Percentiles rank a stretch among this genome's conserved stretches.
Conservation (phyloP, 1,140 invertebrate species). For the Drosophila suzukii region DNA sequence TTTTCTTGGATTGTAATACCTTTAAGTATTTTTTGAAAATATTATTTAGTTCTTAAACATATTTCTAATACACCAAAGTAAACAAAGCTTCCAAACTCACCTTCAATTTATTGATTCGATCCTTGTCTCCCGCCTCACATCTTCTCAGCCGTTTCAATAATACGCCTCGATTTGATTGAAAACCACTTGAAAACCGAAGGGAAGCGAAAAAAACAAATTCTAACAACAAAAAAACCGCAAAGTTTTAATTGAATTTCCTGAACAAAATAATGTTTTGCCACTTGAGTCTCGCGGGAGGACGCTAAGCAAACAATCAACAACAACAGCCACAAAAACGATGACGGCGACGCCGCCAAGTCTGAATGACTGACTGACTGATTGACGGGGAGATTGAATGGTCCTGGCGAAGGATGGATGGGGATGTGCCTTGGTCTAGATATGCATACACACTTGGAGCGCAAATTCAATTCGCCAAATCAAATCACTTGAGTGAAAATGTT, state of each 20-base stretch:
- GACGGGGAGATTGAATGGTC: slow-evolving; percentile 34
- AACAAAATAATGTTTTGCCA: slow-evolving; percentile 82
- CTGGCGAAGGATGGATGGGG: not conserved
- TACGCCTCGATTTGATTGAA: slow-evolving; percentile 73
- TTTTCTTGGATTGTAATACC: too few relatives aligned
- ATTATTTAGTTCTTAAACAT: not conserved
- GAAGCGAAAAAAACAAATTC: slow-evolving; percentile 46
- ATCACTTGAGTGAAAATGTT: slow-evolving; percentile 79
- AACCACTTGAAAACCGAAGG: slow-evolving; percentile 62
- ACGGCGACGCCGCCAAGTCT: slow-evolving; percentile 46
- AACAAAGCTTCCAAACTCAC: slow-evolving; percentile 1
- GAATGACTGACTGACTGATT: slow-evolving; percentile 55
- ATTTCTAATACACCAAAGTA: not conserved
- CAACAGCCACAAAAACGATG: slow-evolving; percentile 41
- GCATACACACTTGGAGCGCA: slow-evolving; percentile 72
- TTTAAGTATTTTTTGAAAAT: too few relatives aligned
- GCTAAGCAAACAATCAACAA: slow-evolving; percentile 72
- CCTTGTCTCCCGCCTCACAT: slow-evolving; percentile 2
- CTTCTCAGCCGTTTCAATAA: slow-evolving; percentile 16
- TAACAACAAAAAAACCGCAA: slow-evolving; percentile 68
- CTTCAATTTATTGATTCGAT: slow-evolving; percentile 47
- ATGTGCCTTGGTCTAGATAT: slow-evolving; percentile 54
- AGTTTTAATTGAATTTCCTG: slow-evolving; percentile 82
- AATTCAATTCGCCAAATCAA: slow-evolving; percentile 82
- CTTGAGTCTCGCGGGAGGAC: slow-evolving; percentile 78